Evolutionary conservation across 2,888 invertebrate species (phyloP).

Genomic region (Achlya flavicornis): DNA sequence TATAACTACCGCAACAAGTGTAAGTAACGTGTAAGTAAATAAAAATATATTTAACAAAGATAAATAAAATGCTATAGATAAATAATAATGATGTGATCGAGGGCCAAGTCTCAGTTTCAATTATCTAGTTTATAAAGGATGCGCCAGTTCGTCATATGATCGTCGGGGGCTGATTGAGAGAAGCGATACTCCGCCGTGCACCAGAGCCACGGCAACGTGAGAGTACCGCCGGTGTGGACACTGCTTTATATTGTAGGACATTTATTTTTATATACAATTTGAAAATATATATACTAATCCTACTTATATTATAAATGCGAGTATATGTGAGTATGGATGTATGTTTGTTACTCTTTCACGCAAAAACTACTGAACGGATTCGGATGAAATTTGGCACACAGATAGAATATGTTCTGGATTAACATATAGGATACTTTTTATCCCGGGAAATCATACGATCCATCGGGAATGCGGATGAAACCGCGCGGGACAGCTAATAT

Average conservation of each 20-base stretch:
- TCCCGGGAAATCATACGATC: too few relatives aligned
- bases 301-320: too few relatives aligned
- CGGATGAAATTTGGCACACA: too few relatives aligned
- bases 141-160: constrained; percentile 43
- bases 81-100: not conserved
- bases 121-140: constrained; percentile 37
- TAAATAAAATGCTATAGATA: not conserved
- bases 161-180: constrained; percentile 47
- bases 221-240: not conserved
- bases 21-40: not conserved
- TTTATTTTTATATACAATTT: not conserved
- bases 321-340: too few relatives aligned
- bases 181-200: constrained; percentile 41
- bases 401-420: too few relatives aligned
- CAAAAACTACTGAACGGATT: too few relatives aligned
- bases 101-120: constrained; percentile 29
- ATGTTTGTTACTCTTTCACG: too few relatives aligned
- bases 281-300: too few relatives aligned
- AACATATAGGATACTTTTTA: too few relatives aligned
- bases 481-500: too few relatives aligned
- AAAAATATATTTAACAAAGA: not conserved
- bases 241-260: not conserved
- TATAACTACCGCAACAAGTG: too few relatives aligned
- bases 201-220: constrained; percentile 30
- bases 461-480: too few relatives aligned